These are phyloP conservation scores for Drosophila atroscutellata DNA, from an alignment of 2,888 invertebrate species.

Conservation along the genomic window DNA sequence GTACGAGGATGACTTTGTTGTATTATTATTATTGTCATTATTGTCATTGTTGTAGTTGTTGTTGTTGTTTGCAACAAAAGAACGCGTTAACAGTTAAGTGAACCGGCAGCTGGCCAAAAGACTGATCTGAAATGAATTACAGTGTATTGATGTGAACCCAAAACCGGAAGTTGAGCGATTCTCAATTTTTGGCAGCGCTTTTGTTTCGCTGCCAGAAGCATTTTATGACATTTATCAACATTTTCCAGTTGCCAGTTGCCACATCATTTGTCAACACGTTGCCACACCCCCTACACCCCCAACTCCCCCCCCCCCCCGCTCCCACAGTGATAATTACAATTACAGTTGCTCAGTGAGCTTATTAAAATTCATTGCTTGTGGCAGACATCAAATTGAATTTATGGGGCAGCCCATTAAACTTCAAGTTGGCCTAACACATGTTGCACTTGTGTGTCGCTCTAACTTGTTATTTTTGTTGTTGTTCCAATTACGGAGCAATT, in stretches of 20 bases:
- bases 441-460: conserved; percentile 34
- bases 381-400: conserved; percentile 59
- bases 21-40: conserved; percentile 23
- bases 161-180: conserved; percentile 38
- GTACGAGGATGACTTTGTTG: conserved; percentile 48
- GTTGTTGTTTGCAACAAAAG: conserved; percentile 26
- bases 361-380: conserved; percentile 74
- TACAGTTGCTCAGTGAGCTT: conserved; percentile 66
- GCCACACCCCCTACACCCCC: conserved; percentile 9
- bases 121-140: conserved; percentile 54
- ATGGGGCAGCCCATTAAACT: conserved; percentile 63
- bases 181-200: conserved; percentile 51
- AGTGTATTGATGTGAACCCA: conserved; percentile 47
- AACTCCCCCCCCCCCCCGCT: background rate
- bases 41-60: conserved; percentile 21
- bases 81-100: conserved; percentile 69
- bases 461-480: background rate
- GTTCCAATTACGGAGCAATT: conserved; percentile 42
- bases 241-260: conserved; percentile 42
- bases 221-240: conserved; percentile 56
- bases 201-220: conserved; percentile 25
- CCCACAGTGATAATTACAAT: conserved; percentile 36
- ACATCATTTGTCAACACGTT: conserved; percentile 66
- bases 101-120: conserved; percentile 46
- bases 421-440: conserved; percentile 68